These are phyloP conservation scores for honey bee (Apis mellifera) DNA, from an alignment of 1,140 invertebrate genomes.

Conservation along the genomic window DNA sequence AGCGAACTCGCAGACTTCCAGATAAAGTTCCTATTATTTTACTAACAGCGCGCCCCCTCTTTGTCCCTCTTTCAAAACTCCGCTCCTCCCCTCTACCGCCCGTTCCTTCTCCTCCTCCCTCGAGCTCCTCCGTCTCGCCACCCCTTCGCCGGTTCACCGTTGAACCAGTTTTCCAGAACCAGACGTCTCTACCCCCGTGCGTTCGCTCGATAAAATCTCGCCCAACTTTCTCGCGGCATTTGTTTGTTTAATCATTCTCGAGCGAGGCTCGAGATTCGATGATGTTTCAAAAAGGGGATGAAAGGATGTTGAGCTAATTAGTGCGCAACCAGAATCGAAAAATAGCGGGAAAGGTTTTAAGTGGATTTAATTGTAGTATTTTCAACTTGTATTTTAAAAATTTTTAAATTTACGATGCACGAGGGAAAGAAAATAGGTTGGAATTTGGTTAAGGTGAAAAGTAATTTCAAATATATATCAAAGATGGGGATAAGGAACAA, in stretches of 20 bases:
- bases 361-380: too few relatives aligned
- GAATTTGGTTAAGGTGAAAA: too few relatives aligned
- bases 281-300: background rate
- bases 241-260: constrained; percentile 50
- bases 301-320: background rate
- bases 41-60: constrained; percentile 48
- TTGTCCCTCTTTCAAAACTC: background rate
- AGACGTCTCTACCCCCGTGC: background rate
- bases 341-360: too few relatives aligned
- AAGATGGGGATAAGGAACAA: too few relatives aligned
- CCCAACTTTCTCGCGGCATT: constrained; percentile 38
- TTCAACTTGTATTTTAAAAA: too few relatives aligned
- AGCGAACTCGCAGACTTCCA: constrained; percentile 63
- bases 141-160: too few relatives aligned
- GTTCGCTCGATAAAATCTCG: constrained; percentile 60
- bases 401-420: too few relatives aligned
- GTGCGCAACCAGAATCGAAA: background rate
- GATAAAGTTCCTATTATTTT: constrained; percentile 70
- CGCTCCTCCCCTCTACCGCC: background rate
- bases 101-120: background rate
- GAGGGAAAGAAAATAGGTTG: too few relatives aligned
- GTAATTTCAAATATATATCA: too few relatives aligned
- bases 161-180: constrained; percentile 19
- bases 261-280: background rate
- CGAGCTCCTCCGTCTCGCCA: background rate